Evolutionary conservation across 1,140 invertebrate species (phyloP), one percentile per base, ranked within the genome.

Genomic region (Dreissena rostriformis): DNA sequence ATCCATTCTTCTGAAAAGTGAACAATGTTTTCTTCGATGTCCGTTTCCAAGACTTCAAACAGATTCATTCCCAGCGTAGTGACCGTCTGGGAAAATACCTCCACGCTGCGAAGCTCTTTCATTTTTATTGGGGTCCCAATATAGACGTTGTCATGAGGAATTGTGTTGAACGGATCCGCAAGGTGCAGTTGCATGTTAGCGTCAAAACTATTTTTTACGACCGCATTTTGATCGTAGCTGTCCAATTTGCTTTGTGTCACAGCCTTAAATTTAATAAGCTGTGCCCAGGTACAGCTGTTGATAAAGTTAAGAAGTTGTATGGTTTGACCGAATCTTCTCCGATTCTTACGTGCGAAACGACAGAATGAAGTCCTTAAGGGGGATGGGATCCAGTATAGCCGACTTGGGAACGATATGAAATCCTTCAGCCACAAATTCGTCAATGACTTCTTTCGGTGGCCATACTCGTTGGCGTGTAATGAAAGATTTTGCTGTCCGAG

Each of bases 341-440:
- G 22, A 73, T 53, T 53, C 39, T 73, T 73, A 22, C 49, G 19
- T 49, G 71, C 8, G 71, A 74, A 74, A 74, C 53, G 71, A 74
- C n/a, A 74, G 71, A n/a, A 74, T 53, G 19, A 74, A 74, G 26
- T 74, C 71, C 26, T 53, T 74, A 1, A 53, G 19, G 28, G 71
- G 49, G 26, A 53, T 22, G 19, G 71, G 71, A 57, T 74, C 51
- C 12, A 28, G 49, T 19, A n/a, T 22, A 17, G 71, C 24, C n/a
- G 71, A 22, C 24, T 74, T 74, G 24, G 71, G 39, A 55, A 74
- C 71, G 17, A 74, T 24, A 28, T 28, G 71, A 29, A 55, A 74
- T 52, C 71, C 71, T 28, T 55, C 17, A 53, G 51, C 53, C 28
- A 74, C 24, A 14, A 74, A 15, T 53, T 74, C 26, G 15, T 74